Percentiles rank a stretch among this genome's conserved stretches.
phyloP scores from a whole-genome alignment of 1,140 invertebrate genomes.

The Micrasema longulum region DNA sequence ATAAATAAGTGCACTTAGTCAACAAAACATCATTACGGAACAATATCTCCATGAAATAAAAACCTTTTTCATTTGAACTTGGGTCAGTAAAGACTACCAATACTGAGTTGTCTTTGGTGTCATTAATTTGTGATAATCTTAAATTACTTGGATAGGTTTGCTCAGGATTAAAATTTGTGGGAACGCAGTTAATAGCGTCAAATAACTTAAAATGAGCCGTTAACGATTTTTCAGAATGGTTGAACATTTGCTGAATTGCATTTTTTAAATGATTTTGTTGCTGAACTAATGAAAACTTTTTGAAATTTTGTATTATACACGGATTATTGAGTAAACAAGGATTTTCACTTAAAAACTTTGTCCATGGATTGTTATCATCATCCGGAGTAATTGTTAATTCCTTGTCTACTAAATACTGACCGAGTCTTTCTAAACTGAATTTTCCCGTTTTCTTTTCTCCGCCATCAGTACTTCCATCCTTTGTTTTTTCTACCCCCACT shows the following conservation, averaged over 20 bases:
- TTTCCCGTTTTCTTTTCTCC: conserved; percentile 71
- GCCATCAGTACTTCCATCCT: conserved; percentile 54
- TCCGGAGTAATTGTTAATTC: conserved; percentile 74
- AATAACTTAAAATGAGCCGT: conserved; percentile 71
- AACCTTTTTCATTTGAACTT: conserved; percentile 56
- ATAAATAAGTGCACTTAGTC: conserved; percentile 55
- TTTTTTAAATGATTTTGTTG: conserved; percentile 80
- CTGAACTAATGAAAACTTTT: conserved; percentile 84
- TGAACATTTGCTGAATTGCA: conserved; percentile 78
- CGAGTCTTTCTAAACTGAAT: conserved; percentile 89
- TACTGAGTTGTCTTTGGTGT: conserved; percentile 59
- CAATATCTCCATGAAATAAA: conserved; percentile 63
- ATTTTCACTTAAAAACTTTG: conserved; percentile 80
- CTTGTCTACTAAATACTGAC: conserved; percentile 85
- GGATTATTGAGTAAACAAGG: conserved; percentile 75
- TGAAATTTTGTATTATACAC: conserved; percentile 78
- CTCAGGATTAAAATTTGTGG: conserved; percentile 53
- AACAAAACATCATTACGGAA: conserved; percentile 47
- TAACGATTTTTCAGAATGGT: conserved; percentile 75
- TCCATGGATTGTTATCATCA: conserved; percentile 80
- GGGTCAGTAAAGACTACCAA: conserved; percentile 60
- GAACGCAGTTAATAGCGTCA: conserved; percentile 66
- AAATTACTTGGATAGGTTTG: conserved; percentile 53
- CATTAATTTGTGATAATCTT: conserved; percentile 61
- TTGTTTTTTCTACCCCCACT: conserved; percentile 58